Base-by-base conservation (phyloP, 2,797 vertebrate species). In the Menidia menidia region DNA sequence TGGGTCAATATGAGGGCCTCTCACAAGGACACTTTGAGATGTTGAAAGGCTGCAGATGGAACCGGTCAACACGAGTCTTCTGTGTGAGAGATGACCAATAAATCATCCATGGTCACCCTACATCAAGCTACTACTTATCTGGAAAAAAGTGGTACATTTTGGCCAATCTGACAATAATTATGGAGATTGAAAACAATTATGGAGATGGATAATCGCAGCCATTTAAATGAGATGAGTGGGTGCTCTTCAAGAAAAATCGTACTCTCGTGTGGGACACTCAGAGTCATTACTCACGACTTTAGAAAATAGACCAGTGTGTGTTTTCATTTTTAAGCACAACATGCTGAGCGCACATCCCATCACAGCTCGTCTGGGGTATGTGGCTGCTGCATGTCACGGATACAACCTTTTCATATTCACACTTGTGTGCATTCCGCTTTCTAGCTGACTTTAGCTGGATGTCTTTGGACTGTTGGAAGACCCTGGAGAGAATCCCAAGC, bases 341-440 rank as follows among this genome's bases (percentile, higher is more conserved):
- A 48, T 18, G n/a, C n/a, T 18, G 25, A 6, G 9, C 25, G 19
- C 48, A 51, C 48, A 51, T 51, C 5, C 4, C 25, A 19, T 30
- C 25, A 53, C 30, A 43, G 30, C 50, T 53, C n/a, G 6, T 11
- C 45, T 54, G 10, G 16, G 11, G 30, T 47, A 50, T 9, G 14
- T 42, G 19, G 11, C 25, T 59, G 19, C 4, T 67, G 65, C 61
- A 55, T 12, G 47, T 66, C 47, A 76, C 65, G 57, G 58, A 42
- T 57, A 12, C 55, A 56, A 77, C 30, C 45, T 3, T 64, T 70
- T 71, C 32, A 57, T 63, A 61, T 65, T 79, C 53, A 72, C 42
- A 66, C 48, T 41, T 55, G 47, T 11, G 10, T 50, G 42, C 52
- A 68, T 64, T 60, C 72, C 65, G 51, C 64, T 50, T 61, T 62